Base-by-base conservation (phyloP, 64 coral and sea anemone species). In the Pachyseris speciosa region DNA sequence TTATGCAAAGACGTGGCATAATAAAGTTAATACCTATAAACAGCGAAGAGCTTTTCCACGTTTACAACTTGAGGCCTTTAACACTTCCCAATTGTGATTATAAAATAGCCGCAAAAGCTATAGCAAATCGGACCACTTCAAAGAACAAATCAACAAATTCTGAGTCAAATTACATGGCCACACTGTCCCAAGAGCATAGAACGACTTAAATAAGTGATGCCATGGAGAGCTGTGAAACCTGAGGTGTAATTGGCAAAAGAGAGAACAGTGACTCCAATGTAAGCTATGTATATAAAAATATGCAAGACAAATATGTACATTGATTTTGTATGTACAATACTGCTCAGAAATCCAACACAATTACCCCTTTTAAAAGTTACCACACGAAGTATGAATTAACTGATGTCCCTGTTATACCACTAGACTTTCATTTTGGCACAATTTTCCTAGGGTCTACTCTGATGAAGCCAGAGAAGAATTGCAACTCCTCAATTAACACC, bases 391-490 rank as follows among this genome's bases (percentile, higher is more conserved):
- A 19, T 47, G 44, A 47, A 1, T 47, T 0, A 47, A 47, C 13
- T 7, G 13, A 57, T 13, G 15, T 19, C 52, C 13, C 1, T 57
- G 4, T 20, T 19, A 20, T 57, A 57, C 4, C 5, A 4, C n/a
- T 57, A 20, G 5, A 9, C n/a, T 50, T 76, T 3, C n/a, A 45
- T 15, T 19, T 60, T 42, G 27, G 42, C 43, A 24, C 28, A 34
- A 67, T 13, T 40, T n/a, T 74, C 48, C 31, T 53, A 93, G 83
- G 44, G 61, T 75, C 20, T 93, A 87, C 51, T 53, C 72, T 4
- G 91, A 77, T 80, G 84, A 93, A 69, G 91, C 64, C 25, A 86
- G 74, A 86, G 26, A 38, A 36, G 91, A 74, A 65, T 31, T 87
- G 9, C 30, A 93, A 5, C 84, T 78, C 28, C 45, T 86, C 4